A percentile compares a stretch with the other conserved stretches of the same genome.
These are phyloP conservation scores for Triops longicaudatus DNA, from an alignment of 1,140 invertebrate genomes.

Conservation along the genomic window DNA sequence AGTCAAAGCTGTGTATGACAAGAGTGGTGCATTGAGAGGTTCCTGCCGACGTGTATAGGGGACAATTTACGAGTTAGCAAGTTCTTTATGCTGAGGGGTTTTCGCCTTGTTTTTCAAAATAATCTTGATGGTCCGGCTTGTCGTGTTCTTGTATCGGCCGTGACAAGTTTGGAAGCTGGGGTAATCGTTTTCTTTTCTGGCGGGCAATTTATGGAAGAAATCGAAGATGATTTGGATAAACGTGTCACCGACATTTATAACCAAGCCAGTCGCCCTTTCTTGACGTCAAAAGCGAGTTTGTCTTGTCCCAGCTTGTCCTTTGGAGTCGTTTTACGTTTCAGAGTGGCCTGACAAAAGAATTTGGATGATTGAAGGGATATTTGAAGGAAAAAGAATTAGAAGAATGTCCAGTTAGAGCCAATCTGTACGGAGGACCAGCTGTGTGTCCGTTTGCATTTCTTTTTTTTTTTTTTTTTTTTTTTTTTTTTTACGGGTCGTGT, in stretches of 20 bases:
- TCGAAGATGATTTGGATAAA: slow-evolving; percentile 12
- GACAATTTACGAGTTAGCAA: slow-evolving; percentile 7
- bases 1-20: not conserved
- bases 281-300: not conserved
- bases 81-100: not conserved
- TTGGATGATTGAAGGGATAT: slow-evolving; percentile 2
- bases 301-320: not conserved
- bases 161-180: not conserved
- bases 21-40: not conserved
- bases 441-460: not conserved
- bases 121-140: not conserved
- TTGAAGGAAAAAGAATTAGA: not conserved
- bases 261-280: not conserved
- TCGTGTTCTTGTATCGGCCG: not conserved
- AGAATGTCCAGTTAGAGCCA: slow-evolving; percentile 1
- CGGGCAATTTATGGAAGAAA: slow-evolving; percentile 5
- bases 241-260: slow-evolving; percentile 15
- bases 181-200: not conserved
- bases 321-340: not conserved
- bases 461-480: not conserved
- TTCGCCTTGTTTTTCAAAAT: not conserved
- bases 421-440: not conserved
- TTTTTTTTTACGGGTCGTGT: not conserved
- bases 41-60: not conserved
- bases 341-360: not conserved